Base-by-base conservation (phyloP, 2,888 invertebrate genomes). In the Entomobrya proxima region DNA sequence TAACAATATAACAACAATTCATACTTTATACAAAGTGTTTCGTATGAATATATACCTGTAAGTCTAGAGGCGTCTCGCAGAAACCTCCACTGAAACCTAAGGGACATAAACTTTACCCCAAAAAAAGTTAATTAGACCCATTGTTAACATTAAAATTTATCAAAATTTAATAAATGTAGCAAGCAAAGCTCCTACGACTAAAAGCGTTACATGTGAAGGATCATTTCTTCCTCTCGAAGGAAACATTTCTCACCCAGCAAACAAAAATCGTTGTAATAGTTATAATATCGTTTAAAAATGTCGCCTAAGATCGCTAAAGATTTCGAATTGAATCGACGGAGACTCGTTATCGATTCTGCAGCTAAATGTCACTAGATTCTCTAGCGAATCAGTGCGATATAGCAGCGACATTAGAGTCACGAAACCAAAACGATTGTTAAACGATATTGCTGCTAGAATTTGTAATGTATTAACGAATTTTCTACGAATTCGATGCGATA, bases 101-200 rank as follows among this genome's bases (percentile, higher is more conserved):
- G 11, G 98, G 98, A 91, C 98, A 98, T 32, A 98, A 93, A 91
- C 98, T n/a, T n/a, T n/a, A n/a, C n/a, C n/a, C n/a, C n/a, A n/a
- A n/a, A n/a, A n/a, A n/a, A n/a, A n/a, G n/a, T n/a, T n/a, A n/a
- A n/a, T n/a, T n/a, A n/a, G n/a, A n/a, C n/a, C n/a, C n/a, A n/a
- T n/a, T n/a, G n/a, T n/a, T n/a, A n/a, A n/a, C n/a, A n/a, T n/a
- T n/a, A n/a, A n/a, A n/a, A n/a, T n/a, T n/a, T n/a, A n/a, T n/a
- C n/a, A n/a, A n/a, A n/a, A n/a, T n/a, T n/a, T n/a, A n/a, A n/a
- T n/a, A n/a, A n/a, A n/a, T n/a, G n/a, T n/a, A n/a, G n/a, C n/a
- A n/a, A n/a, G n/a, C n/a, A n/a, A n/a, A n/a, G n/a, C n/a, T n/a
- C n/a, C n/a, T n/a, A n/a, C n/a, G n/a, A n/a, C n/a, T n/a, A n/a